Evolutionary conservation across 53 echinoderm and acorn worm species (phyloP), one percentile per base, ranked within the genome.

Genomic region (Crossaster papposus): DNA sequence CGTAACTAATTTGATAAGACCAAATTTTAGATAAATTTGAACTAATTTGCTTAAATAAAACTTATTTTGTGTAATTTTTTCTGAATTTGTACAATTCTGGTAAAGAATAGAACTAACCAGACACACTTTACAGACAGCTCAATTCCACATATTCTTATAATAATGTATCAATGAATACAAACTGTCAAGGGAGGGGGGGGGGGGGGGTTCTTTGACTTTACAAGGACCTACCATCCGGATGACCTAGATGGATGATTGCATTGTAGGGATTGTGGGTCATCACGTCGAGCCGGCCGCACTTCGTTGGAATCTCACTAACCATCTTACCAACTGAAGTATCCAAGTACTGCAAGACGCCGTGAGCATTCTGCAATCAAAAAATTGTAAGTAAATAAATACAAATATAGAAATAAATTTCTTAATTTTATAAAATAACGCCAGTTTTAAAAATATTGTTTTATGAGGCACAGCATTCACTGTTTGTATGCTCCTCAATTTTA

Each of bases 231-330:
- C 97, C 95, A 77, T 95, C 93, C 13, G 95, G 50, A 76, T 97
- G 95, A 30, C 97, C 97, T 1, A 97, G 90, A 71, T 97, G 94
- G 6, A 97, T 64, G 35, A 97, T 89, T 15, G 95, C 97, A 90
- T 95, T 97, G 78, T 89, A 64, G 20, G 91, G 95, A 37, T 97
- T 97, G 52, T 97, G 95, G 14, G 97, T 92, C 97, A 97, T 97
- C 5, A 97, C 97, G 64, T 97, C 93, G 2, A 93, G 83, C 18
- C 94, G 81, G 1, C 95, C 94, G 30, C 82, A 70, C 72, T 88
- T 97, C 5, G 97, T 97, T 0, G 89, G 89, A 29, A 93, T 83
- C 71, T 91, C 88, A 77, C 90, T 28, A 1, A 97, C 79, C 90
- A 95, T 85, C 87, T 97, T 93, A 20, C 97, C 97, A 18, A 97